Conservation (phyloP, 2,797 vertebrate genomes). For the Luscinia luscinia region DNA sequence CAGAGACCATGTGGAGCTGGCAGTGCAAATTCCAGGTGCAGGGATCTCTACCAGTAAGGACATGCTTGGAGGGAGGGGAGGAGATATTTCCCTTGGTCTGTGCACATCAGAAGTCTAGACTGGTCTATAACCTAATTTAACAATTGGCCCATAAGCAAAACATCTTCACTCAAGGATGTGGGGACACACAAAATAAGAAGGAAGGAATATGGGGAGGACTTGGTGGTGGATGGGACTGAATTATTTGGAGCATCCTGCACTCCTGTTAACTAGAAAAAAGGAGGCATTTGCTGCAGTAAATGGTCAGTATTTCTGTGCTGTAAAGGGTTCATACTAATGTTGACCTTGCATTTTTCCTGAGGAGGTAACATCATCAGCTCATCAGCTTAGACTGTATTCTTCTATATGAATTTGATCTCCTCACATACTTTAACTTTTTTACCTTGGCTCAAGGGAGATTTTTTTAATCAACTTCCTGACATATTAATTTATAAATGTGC, state of each 20-base stretch:
- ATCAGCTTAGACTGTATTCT: background rate
- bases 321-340: background rate
- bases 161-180: background rate
- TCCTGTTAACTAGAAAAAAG: background rate
- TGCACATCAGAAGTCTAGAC: background rate
- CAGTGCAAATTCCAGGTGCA: rapidly evolving
- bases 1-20: background rate
- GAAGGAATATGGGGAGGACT: background rate
- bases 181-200: background rate
- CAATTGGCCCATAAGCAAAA: background rate
- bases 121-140: background rate
- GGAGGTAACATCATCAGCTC: background rate
- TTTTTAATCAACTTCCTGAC: background rate
- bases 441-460: background rate
- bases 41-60: background rate
- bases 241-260: background rate
- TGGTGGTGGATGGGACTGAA: background rate
- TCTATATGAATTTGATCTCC: background rate
- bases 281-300: background rate
- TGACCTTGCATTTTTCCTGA: background rate
- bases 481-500: background rate
- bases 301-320: background rate
- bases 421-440: background rate
- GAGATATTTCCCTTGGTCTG: background rate
- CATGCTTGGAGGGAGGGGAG: background rate